phyloP scores from a whole-genome alignment of 2,797 vertebrate genomes.

The Vultur gryphus region DNA sequence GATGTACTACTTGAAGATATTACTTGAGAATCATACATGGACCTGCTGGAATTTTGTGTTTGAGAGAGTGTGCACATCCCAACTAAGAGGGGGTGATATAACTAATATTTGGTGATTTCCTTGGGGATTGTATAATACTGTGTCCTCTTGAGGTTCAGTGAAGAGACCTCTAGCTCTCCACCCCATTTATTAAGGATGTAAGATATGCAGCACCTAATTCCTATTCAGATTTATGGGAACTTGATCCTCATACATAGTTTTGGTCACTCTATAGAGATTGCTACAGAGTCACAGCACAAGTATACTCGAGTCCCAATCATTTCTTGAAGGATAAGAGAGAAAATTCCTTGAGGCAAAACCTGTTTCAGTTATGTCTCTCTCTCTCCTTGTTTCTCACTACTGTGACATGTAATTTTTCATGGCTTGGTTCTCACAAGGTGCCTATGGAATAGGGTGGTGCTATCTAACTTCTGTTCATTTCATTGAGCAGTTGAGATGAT shows the following conservation, averaged over 20 bases:
- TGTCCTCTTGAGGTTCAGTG: neutral
- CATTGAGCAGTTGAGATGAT: neutral
- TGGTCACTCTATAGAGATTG: neutral
- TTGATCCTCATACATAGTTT: neutral
- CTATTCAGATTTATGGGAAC: neutral
- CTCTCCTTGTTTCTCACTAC: neutral
- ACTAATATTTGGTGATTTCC: neutral
- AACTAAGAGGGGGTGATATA: neutral
- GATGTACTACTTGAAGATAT: neutral
- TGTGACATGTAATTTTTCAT: neutral
- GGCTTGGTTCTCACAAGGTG: neutral
- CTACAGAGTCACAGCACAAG: neutral
- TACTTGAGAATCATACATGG: neutral
- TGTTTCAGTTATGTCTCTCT: neutral
- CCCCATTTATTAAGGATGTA: neutral
- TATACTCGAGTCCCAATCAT: fast-evolving
- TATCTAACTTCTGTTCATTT: neutral
- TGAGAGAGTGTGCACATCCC: neutral
- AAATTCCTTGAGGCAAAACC: neutral
- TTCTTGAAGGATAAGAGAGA: neutral
- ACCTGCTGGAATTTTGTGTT: neutral
- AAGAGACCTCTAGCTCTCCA: neutral
- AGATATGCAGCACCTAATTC: neutral
- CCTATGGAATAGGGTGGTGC: neutral
- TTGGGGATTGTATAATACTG: neutral